Base-by-base conservation (phyloP, 2,797 vertebrate genomes). In the Numenius phaeopus region DNA sequence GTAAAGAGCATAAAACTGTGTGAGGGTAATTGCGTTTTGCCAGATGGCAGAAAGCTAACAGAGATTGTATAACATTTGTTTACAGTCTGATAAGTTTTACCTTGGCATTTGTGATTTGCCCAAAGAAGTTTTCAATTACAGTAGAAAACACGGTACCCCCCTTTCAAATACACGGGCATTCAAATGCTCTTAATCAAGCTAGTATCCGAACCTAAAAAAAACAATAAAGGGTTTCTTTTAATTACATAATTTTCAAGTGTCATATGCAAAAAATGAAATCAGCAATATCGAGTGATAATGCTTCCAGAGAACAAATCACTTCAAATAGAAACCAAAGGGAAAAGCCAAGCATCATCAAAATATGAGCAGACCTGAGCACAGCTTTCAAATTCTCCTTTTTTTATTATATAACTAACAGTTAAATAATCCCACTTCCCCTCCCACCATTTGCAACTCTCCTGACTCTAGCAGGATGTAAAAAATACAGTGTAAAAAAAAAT, bases 281-380 rank as follows among this genome's bases (percentile, higher is more conserved):
- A 88, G 62, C 37, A 71, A 7, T 78, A 94, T 76, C 70, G 92
- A 78, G 52, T 88, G 72, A 81, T 65, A 18, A 79, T 29, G 50
- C 24, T 82, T 87, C 29, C 44, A 90, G 62, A 84, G 62, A 82
- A 85, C 21, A 87, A 72, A 69, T 47, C 40, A 54, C 46, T 86
- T 86, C 30, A 59, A 88, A 86, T 58, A 82, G 26, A 78, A 94
- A 72, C 19, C 46, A 46, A 84, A 72, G 57, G 39, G 13, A 50
- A 84, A 96, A 86, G 54, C 42, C 29, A 65, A 90, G 42, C 73
- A 87, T n/a, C 44, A 72, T 71, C 85, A 95, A 78, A 93, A 76
- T 40, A 75, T 14, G 64, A 91, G 32, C 34, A 93, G 59, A 83
- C n/a, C 49, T 44, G 26, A 66, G 65, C 58, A 81, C 32, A 83